Percentiles rank a stretch among this genome's conserved stretches.
Evolutionary conservation across 2,113 vertebrate genomes (phyloP).

Genomic region (Phylloscopus trochiloides): DNA sequence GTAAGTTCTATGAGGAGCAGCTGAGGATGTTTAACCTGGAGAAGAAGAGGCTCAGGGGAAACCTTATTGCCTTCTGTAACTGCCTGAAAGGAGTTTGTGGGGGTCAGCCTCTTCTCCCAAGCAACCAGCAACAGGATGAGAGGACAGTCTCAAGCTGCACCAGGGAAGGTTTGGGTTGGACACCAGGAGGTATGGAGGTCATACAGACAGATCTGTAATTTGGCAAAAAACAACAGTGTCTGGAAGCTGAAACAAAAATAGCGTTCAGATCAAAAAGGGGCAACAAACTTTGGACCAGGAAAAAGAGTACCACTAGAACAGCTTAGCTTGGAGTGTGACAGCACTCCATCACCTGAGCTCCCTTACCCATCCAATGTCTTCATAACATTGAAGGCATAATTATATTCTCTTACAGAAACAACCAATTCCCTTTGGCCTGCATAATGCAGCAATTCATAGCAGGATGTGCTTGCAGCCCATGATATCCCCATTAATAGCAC

Average conservation of each 20-base stretch:
- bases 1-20: neutral
- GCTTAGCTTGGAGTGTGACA: neutral
- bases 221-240: neutral
- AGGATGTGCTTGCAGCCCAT: neutral
- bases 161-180: neutral
- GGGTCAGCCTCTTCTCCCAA: neutral
- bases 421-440: neutral
- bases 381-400: neutral
- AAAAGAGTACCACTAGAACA: neutral
- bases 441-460: neutral
- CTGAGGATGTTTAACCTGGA: neutral
- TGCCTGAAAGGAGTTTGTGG: neutral
- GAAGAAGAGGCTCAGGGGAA: neutral
- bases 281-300: neutral
- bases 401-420: neutral
- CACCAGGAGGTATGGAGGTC: neutral
- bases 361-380: neutral
- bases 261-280: neutral
- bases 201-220: neutral
- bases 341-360: neutral
- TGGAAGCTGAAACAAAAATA: neutral
- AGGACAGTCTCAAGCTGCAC: neutral
- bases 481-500: neutral
- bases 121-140: neutral
- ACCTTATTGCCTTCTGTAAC: too few relatives aligned